Base-by-base conservation (phyloP, 2,113 vertebrate species). In the Echinops telfairi region DNA sequence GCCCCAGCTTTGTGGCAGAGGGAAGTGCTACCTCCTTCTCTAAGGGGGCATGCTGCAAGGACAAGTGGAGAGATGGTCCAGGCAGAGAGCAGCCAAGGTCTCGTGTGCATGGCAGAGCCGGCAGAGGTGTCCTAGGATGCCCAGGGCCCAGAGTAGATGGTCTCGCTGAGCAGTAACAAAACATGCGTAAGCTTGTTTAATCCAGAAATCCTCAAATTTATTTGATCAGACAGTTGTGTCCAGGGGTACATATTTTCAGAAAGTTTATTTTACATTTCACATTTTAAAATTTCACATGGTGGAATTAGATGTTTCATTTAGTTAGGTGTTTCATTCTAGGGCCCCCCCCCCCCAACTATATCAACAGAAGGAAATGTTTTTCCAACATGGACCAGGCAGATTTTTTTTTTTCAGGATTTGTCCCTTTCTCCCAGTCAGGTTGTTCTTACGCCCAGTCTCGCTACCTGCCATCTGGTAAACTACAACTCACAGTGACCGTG, bases 391-490 rank as follows among this genome's bases (percentile, higher is more conserved):
- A 80, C 2, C 6, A 82, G 14, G 29, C 0, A 76, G 22, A 10
- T 38, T 38, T 53, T 53, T n/a, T n/a, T n/a, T 47, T 62, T 17
- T 16, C 31, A 40, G 29, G 5, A 86, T 53, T 92, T 95, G 43
- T 11, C 20, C 66, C 40, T 85, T 78, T 29, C 29, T 90, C 90
- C 9, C 60, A 62, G 38, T 76, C 12, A 76, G 20, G 83, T 79
- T 93, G 38, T 38, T 20, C 82, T 87, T 88, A 10, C 85, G 86
- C 23, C 60, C 92, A 62, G 23, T 40, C 9, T 88, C 47, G 12
- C 47, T 53, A 53, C 9, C 47, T 53, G 47, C 47, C 47, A 53
- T 53, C 47, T 53, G 10, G 47, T 53, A 4, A 11, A 53, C 47
- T 53, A 11, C 2, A 9, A 53, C 47, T 53, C 47, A 53, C 47